Evolutionary conservation across 2,113 vertebrate genomes (phyloP).

Genomic region (Neolamprologus fasciatus): DNA sequence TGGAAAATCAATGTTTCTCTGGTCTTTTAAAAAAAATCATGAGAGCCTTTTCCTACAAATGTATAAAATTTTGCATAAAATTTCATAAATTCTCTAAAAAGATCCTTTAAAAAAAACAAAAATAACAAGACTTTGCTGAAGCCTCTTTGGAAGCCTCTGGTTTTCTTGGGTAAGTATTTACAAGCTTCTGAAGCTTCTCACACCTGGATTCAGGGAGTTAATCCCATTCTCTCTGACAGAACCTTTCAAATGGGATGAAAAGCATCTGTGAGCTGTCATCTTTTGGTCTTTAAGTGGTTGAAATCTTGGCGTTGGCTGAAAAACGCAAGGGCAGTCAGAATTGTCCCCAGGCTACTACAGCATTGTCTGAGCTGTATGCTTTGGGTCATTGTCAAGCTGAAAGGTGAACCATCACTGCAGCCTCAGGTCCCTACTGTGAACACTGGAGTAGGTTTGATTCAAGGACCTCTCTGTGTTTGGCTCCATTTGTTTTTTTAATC

Average conservation of each 20-base stretch:
- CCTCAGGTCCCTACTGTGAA: not conserved
- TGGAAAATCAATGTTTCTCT: not conserved
- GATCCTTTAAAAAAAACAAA: fast-evolving
- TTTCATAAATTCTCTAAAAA: not conserved
- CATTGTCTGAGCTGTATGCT: not conserved
- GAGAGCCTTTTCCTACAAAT: not conserved
- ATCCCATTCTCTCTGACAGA: not conserved
- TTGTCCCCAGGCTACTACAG: not conserved
- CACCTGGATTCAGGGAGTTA: not conserved
- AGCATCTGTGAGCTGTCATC: not conserved
- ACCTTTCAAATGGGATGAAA: not conserved
- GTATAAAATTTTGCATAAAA: not conserved
- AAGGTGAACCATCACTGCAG: not conserved
- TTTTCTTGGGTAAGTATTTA: not conserved
- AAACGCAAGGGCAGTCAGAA: not conserved
- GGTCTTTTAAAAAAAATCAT: not conserved
- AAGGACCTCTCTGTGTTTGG: not conserved
- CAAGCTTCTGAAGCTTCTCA: not conserved
- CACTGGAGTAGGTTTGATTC: not conserved
- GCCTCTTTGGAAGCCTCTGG: fast-evolving
- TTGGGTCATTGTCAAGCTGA: not conserved
- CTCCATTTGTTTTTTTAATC: not conserved
- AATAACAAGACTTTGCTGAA: not conserved
- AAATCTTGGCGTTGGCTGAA: not conserved
- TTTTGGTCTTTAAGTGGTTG: not conserved